A percentile compares a stretch with the other conserved stretches of the same genome.
phyloP scores from a whole-genome alignment of 1,140 invertebrate genomes.

The Scylla paramamosain region DNA sequence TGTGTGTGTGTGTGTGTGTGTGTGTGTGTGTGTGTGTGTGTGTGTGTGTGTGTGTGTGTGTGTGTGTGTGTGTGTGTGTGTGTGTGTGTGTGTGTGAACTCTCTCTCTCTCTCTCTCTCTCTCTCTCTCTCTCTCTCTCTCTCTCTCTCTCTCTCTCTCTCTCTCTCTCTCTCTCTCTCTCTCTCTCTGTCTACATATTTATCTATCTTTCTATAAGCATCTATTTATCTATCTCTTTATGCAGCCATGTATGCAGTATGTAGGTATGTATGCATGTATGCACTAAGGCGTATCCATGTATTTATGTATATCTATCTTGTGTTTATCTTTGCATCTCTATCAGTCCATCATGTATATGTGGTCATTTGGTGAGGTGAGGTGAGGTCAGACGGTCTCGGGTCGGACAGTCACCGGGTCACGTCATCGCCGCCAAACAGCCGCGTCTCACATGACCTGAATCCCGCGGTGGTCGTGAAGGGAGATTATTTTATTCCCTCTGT shows the following conservation, averaged over 20 bases:
- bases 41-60: slow-evolving; percentile 52
- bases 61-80: slow-evolving; percentile 31
- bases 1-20: neutral
- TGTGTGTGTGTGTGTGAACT: neutral
- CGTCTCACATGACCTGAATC: neutral
- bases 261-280: no score
- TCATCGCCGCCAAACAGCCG: neutral
- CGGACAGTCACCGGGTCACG: neutral
- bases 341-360: neutral
- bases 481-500: neutral
- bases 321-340: neutral
- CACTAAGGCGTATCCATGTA: no score
- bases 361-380: neutral
- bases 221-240: neutral
- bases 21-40: slow-evolving; percentile 45
- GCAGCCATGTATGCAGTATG: neutral
- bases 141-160: neutral
- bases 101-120: neutral
- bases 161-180: neutral
- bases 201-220: neutral
- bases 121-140: neutral
- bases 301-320: neutral
- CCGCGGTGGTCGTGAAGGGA: no score
- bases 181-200: neutral
- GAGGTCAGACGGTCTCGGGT: no score